Percentiles rank a stretch among this genome's conserved stretches.
Conservation (phyloP, 2,888 invertebrate genomes). For the Rugalucina vietnamica region DNA sequence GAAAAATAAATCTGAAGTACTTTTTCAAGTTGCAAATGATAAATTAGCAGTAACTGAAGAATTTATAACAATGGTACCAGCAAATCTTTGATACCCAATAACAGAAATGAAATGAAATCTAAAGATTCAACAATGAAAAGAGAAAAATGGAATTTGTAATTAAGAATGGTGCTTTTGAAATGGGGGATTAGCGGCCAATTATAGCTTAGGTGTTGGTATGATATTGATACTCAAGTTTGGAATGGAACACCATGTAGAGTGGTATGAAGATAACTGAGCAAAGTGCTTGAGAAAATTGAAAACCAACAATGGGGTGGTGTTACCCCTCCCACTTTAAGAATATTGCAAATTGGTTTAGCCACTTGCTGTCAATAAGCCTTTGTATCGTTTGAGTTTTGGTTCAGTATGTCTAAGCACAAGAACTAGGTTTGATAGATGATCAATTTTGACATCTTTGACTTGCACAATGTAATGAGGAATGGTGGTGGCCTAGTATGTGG, state of each 20-base stretch:
- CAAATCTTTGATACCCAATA: neutral
- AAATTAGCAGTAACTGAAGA: neutral
- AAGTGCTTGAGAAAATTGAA: slow-evolving; percentile 3
- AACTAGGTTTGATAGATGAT: too few species aligned
- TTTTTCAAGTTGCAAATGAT: neutral
- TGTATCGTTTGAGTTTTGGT: too few species aligned
- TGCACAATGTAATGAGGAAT: too few species aligned
- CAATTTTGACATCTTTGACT: too few species aligned
- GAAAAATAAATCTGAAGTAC: slow-evolving; percentile 2
- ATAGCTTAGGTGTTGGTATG: too few species aligned
- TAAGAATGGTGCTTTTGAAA: neutral
- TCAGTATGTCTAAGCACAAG: too few species aligned
- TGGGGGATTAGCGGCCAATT: neutral
- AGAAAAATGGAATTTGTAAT: neutral
- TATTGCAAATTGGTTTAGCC: too few species aligned
- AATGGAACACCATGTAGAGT: neutral
- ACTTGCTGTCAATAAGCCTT: too few species aligned
- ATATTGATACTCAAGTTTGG: slow-evolving; percentile 3
- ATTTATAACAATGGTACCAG: neutral
- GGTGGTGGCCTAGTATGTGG: too few species aligned
- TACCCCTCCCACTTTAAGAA: slow-evolving; percentile 2
- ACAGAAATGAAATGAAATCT: neutral
- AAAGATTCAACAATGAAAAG: neutral
- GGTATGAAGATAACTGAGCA: neutral
- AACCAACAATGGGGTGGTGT: neutral